Evolutionary conservation across 1,140 invertebrate genomes (phyloP), one percentile per base, ranked within the genome.

Genomic region (Sarcophaga bullata): DNA sequence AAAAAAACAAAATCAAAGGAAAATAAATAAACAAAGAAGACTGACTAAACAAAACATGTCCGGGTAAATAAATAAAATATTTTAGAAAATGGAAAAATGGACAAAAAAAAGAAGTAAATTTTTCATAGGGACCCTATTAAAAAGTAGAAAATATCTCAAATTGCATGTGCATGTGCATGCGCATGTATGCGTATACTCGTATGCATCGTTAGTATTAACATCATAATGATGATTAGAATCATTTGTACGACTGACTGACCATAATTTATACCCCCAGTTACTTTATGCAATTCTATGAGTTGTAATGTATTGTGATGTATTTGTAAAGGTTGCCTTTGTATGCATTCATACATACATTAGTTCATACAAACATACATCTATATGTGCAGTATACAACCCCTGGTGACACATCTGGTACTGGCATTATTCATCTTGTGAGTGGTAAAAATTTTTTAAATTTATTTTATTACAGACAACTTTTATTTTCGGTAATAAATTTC

Each of bases 331-430:
- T 13, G 54, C n/a, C 54, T 7, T 58, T 58, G 13, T 15, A 13
- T n/a, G n/a, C 54, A 58, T 6, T 1, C 25, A 37, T 58, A 0
- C n/a, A 58, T 58, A 58, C 54, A 1, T 15, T 6, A 15, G 7
- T 15, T 1, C 15, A 6, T 58, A 58, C 15, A 13, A 0, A 58
- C n/a, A 0, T 58, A 58, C n/a, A 13, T 13, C 3, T 13, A n/a
- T 58, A n/a, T 58, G 13, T 58, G 54, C 54, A 58, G n/a, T 68
- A 68, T 68, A 17, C 7, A 19, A 19, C 9, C 75, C 8, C 25
- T 78, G 75, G 48, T 52, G 75, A 78, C 75, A 78, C 48, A 78
- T 78, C 8, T 78, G 75, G 15, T 78, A 3, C 50, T 50, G 48
- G 50, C 6, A 52, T 10, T 10, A 10, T 52, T 68, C 19, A 17